phyloP scores from a whole-genome alignment of 1,140 invertebrate genomes.

The Drosophila trapezifrons region DNA sequence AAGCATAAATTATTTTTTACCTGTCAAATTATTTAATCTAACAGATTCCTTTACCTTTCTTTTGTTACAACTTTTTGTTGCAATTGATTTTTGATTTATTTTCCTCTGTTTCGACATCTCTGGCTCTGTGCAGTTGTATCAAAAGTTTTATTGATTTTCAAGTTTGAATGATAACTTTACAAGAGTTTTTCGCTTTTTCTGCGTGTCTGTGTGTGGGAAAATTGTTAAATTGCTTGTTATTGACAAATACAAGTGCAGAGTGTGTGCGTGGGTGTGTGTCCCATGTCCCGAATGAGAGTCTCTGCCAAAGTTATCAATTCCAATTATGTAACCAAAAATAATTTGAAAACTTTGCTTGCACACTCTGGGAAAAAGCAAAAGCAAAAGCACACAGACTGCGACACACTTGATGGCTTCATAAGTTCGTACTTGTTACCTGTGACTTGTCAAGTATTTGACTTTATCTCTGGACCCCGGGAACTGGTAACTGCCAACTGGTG shows the following conservation, averaged over 20 bases:
- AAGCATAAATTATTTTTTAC: no score
- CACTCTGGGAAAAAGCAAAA: slow-evolving; percentile 63
- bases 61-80: no score
- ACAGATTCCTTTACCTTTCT: no score
- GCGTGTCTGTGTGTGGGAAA: slow-evolving; percentile 52
- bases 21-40: no score
- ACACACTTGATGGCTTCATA: slow-evolving; percentile 71
- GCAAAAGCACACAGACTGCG: slow-evolving; percentile 9
- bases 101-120: neutral
- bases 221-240: slow-evolving; percentile 83
- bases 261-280: slow-evolving; percentile 1
- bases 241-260: slow-evolving; percentile 73
- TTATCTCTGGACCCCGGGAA: slow-evolving; percentile 64
- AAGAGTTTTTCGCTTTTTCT: slow-evolving; percentile 68
- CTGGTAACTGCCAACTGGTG: neutral
- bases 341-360: slow-evolving; percentile 80
- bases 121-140: slow-evolving; percentile 52
- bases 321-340: slow-evolving; percentile 83
- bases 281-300: slow-evolving; percentile 19
- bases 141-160: slow-evolving; percentile 83
- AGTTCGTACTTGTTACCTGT: slow-evolving; percentile 80
- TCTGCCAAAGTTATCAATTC: slow-evolving; percentile 80
- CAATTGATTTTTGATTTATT: neutral
- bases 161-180: slow-evolving; percentile 81
- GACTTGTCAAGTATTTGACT: slow-evolving; percentile 83